Evolutionary conservation across 2,113 vertebrate species (phyloP).

Genomic region (Colinus virginianus): DNA sequence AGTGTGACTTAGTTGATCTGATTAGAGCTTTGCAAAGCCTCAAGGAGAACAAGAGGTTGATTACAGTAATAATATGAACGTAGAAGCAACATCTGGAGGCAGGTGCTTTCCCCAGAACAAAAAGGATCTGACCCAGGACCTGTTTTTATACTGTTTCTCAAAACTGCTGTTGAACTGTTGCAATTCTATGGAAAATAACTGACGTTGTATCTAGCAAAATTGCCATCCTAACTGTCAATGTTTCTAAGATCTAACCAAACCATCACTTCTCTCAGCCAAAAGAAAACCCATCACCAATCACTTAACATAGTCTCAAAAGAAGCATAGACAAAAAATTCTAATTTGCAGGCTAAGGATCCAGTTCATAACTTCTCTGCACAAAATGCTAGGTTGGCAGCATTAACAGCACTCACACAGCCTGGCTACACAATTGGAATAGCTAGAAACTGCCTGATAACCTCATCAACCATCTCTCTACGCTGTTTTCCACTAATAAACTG

Average conservation of each 20-base stretch:
- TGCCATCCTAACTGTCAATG: too few relatives aligned
- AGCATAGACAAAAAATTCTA: background rate
- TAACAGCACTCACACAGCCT: background rate
- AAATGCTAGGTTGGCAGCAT: rapidly evolving
- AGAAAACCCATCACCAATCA: background rate
- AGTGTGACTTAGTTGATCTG: background rate
- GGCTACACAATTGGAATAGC: background rate
- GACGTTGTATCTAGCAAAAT: background rate
- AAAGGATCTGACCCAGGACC: background rate
- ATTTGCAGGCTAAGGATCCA: background rate
- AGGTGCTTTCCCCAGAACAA: background rate
- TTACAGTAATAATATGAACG: background rate
- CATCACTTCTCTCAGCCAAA: background rate
- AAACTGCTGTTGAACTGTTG: background rate
- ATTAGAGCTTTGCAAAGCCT: conserved; percentile 47
- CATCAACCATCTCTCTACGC: background rate
- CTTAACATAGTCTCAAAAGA: background rate
- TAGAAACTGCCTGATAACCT: background rate
- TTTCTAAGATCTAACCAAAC: background rate
- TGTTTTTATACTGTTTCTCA: background rate
- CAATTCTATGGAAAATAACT: background rate
- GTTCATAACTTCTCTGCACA: background rate
- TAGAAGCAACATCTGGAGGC: background rate
- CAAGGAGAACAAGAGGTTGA: background rate
- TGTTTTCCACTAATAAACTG: background rate